A percentile compares a stretch with the other conserved stretches of the same genome.
These are phyloP conservation scores for Trichonephila clavata DNA, from an alignment of 1,140 invertebrate genomes.

Conservation along the genomic window DNA sequence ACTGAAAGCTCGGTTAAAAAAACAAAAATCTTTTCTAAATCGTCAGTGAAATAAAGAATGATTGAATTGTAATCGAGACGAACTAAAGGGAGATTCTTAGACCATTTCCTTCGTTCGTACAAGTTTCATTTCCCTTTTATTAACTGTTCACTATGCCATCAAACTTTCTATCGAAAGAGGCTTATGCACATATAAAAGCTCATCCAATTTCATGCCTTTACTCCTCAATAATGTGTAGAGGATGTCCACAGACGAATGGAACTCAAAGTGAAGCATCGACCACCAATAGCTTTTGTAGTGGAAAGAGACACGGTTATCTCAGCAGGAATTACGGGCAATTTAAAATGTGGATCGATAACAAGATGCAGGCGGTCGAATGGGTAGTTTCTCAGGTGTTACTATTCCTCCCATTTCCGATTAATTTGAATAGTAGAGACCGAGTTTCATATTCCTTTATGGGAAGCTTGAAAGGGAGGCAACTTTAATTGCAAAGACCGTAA, in stretches of 20 bases:
- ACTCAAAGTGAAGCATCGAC: conserved; percentile 7
- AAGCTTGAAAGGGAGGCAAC: not conserved
- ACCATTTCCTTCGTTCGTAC: not conserved
- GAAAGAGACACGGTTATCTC: conserved; percentile 3
- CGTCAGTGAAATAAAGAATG: no score
- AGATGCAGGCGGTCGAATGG: not conserved
- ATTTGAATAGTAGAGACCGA: not conserved
- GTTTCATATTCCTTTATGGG: not conserved
- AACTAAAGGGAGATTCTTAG: no score
- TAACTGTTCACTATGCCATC: not conserved
- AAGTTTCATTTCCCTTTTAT: not conserved
- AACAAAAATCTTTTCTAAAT: no score
- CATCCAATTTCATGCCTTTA: not conserved
- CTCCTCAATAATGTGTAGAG: not conserved
- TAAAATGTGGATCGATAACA: conserved; percentile 15
- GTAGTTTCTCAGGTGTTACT: not conserved
- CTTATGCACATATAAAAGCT: not conserved
- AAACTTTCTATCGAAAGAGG: not conserved
- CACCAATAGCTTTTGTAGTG: not conserved
- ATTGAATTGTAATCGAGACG: no score
- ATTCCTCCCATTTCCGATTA: not conserved
- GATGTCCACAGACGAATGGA: not conserved
- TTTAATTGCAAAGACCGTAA: not conserved
- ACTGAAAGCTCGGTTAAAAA: no score
- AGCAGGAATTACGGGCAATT: not conserved